Conservation (phyloP, 2,797 vertebrate species). For the Lindbergichthys nudifrons region DNA sequence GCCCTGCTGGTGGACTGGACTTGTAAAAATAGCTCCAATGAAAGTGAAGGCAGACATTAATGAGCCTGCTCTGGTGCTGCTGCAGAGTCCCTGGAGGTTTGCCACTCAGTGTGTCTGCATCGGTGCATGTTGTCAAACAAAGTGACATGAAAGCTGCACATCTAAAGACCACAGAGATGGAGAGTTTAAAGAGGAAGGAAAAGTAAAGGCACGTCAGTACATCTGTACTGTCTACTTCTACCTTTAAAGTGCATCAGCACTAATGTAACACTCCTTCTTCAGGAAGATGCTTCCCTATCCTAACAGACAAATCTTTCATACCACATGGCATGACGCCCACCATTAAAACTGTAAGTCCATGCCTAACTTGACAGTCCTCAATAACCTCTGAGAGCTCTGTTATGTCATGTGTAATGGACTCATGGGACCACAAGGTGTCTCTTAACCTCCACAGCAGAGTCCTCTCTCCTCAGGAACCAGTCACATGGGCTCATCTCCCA, state of each 20-base stretch:
- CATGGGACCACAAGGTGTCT: constrained; percentile 81
- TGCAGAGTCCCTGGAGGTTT: constrained; percentile 67
- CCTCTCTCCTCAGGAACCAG: constrained; percentile 1
- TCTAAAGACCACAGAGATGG: constrained; percentile 41
- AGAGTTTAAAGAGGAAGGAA: constrained; percentile 19
- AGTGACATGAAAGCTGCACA: constrained; percentile 57
- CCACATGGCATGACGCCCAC: not conserved
- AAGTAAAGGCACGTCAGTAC: not conserved
- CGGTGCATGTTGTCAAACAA: constrained; percentile 50
- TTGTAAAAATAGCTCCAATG: constrained; percentile 79
- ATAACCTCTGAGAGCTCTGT: not conserved
- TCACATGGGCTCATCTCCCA: constrained; percentile 24
- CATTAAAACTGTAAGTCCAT: not conserved
- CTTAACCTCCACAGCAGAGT: constrained; percentile 75
- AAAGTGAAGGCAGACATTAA: constrained; percentile 79
- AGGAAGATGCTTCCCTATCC: not conserved
- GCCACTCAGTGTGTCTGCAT: constrained; percentile 33
- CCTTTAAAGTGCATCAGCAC: not conserved
- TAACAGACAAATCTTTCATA: constrained; percentile 1
- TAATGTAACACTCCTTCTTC: not conserved
- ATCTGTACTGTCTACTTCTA: not conserved
- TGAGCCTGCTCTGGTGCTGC: constrained; percentile 65
- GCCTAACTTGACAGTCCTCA: not conserved
- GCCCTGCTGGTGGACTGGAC: constrained; percentile 53
- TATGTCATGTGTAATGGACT: constrained; percentile 49